These are phyloP conservation scores for Montipora sp. DNA, from an alignment of 64 coral and sea anemone genomes.

Conservation along the genomic window DNA sequence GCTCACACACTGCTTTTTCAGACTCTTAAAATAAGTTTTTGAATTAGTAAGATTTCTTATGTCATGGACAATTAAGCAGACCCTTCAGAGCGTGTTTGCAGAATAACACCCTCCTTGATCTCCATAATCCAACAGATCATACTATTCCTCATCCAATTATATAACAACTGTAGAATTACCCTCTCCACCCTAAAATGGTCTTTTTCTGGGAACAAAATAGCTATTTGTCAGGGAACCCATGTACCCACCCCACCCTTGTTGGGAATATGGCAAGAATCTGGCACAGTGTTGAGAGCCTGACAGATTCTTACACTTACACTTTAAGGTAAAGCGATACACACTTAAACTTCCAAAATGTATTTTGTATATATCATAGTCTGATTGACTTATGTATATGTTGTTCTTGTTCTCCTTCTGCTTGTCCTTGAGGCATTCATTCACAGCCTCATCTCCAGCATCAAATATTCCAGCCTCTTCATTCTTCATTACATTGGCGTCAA, in stretches of 20 bases:
- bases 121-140: too few relatives aligned
- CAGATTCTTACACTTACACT: slow-evolving; percentile 79
- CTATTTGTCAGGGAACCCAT: slow-evolving; percentile 93
- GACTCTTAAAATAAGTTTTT: too few relatives aligned
- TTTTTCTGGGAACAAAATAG: slow-evolving; percentile 83
- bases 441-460: slow-evolving; percentile 90
- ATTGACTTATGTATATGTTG: slow-evolving; percentile 84
- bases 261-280: slow-evolving; percentile 84
- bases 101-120: too few relatives aligned
- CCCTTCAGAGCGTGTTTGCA: too few relatives aligned
- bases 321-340: slow-evolving; percentile 82
- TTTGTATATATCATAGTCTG: slow-evolving; percentile 87
- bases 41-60: too few relatives aligned
- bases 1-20: too few relatives aligned
- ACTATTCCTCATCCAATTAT: too few relatives aligned
- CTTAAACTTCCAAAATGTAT: slow-evolving; percentile 92
- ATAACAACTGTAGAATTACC: too few relatives aligned
- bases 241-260: slow-evolving; percentile 98
- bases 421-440: slow-evolving; percentile 93
- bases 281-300: slow-evolving; percentile 53
- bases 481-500: slow-evolving; percentile 63
- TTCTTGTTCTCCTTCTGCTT: slow-evolving; percentile 62
- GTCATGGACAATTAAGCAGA: too few relatives aligned
- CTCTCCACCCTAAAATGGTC: slow-evolving; percentile 58
- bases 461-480: slow-evolving; percentile 87